Percentiles rank a stretch among this genome's conserved stretches.
These are phyloP conservation scores for Archivesica marissinica DNA, from an alignment of 1,140 invertebrate species.

Conservation along the genomic window DNA sequence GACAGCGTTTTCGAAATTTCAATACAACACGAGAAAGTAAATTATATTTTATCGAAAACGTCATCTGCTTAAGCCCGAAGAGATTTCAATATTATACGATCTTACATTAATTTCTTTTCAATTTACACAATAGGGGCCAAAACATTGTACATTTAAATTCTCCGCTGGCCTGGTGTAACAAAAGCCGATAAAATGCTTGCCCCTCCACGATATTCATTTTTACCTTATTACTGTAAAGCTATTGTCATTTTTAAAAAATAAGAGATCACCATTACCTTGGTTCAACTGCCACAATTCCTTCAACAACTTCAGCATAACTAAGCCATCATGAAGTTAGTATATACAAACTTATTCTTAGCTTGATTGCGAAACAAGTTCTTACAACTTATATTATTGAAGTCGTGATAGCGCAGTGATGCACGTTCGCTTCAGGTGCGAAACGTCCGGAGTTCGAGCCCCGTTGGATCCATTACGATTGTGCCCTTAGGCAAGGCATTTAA, in stretches of 20 bases:
- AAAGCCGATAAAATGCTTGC: not conserved
- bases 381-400: no score
- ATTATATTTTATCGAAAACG: conserved; percentile 16
- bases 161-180: not conserved
- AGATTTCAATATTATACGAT: conserved; percentile 25
- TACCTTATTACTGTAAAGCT: not conserved
- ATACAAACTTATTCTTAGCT: no score
- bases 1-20: not conserved
- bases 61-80: not conserved
- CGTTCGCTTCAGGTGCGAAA: no score
- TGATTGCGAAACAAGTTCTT: no score
- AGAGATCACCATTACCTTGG: no score
- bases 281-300: no score
- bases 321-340: no score
- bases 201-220: not conserved
- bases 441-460: no score
- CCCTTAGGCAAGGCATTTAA: no score
- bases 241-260: not conserved
- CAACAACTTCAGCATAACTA: no score
- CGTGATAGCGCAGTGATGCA: no score
- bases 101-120: conserved; percentile 29
- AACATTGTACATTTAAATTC: conserved; percentile 27
- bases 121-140: conserved; percentile 37
- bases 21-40: conserved; percentile 23
- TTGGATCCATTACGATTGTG: no score